Evolutionary conservation across 2,113 vertebrate species (phyloP).

Genomic region (Xyliphius kryptos): DNA sequence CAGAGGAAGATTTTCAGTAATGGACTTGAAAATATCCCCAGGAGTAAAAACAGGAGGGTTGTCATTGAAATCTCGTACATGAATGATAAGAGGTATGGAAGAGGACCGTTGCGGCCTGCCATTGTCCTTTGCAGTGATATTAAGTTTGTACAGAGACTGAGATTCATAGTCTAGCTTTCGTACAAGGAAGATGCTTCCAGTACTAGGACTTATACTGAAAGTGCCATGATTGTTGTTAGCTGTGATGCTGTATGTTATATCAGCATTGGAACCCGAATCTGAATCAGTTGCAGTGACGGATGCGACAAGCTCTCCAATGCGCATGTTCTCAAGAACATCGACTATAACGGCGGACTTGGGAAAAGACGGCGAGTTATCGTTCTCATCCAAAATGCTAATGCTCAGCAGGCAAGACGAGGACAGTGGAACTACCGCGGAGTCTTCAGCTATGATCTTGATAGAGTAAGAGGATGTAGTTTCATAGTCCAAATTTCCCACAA

Average conservation of each 20-base stretch:
- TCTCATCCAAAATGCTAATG: conserved; percentile 88
- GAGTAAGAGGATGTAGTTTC: conserved; percentile 84
- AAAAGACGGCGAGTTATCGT: conserved; percentile 90
- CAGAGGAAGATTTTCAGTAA: conserved; percentile 85
- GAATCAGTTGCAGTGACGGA: conserved; percentile 88
- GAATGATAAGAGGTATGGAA: conserved; percentile 85
- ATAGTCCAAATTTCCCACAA: conserved; percentile 85
- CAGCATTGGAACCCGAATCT: conserved; percentile 87
- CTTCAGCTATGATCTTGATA: conserved; percentile 82
- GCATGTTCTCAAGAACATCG: conserved; percentile 92
- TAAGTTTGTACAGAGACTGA: conserved; percentile 85
- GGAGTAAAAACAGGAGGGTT: conserved; percentile 87
- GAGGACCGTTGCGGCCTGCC: conserved; percentile 83
- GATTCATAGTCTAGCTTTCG: conserved; percentile 93
- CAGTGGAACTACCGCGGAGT: conserved; percentile 70
- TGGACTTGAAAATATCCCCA: conserved; percentile 91
- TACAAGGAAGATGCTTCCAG: conserved; percentile 88
- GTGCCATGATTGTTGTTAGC: conserved; percentile 90
- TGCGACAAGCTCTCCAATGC: conserved; percentile 88
- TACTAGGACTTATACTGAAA: conserved; percentile 93
- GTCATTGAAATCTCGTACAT: conserved; percentile 92
- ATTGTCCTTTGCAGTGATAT: conserved; percentile 87
- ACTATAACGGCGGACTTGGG: conserved; percentile 79
- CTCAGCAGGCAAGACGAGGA: conserved; percentile 84
- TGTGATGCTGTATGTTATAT: conserved; percentile 86